Conservation (phyloP, 1,140 invertebrate species). For the Drosophila bocqueti region DNA sequence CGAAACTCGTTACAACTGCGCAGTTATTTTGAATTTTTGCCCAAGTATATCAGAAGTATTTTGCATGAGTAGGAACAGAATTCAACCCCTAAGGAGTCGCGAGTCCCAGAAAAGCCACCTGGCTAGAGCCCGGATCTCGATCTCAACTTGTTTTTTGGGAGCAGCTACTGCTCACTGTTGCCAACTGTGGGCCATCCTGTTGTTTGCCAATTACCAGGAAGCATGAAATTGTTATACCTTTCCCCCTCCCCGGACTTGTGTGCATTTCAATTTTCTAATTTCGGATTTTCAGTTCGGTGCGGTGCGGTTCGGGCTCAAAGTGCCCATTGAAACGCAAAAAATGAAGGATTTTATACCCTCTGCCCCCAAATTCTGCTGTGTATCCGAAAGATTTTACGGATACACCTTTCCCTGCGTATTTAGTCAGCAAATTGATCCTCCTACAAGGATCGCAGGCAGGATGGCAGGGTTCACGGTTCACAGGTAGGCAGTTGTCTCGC, state of each 20-base stretch:
- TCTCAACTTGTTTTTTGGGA: conserved; percentile 59
- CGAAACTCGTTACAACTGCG: conserved; percentile 66
- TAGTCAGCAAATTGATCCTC: conserved; percentile 82
- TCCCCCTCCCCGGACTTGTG: neutral
- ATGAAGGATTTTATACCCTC: conserved; percentile 70
- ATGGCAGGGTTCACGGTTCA: conserved; percentile 21
- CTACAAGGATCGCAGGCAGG: conserved; percentile 50
- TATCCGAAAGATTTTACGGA: conserved; percentile 75
- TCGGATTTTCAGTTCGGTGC: conserved; percentile 51
- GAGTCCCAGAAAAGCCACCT: conserved; percentile 47
- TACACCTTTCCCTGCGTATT: conserved; percentile 79
- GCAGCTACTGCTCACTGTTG: conserved; percentile 46
- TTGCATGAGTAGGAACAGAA: conserved; percentile 17
- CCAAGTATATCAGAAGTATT: conserved; percentile 7
- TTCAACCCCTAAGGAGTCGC: conserved; percentile 50
- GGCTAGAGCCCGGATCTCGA: conserved; percentile 22
- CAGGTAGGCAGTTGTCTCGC: conserved; percentile 67
- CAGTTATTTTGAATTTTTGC: conserved; percentile 42
- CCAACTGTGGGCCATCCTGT: conserved; percentile 38
- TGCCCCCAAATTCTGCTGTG: conserved; percentile 8
- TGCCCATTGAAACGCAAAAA: conserved; percentile 79
- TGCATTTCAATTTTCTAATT: conserved; percentile 75
- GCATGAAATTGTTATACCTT: conserved; percentile 71
- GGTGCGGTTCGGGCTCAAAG: conserved; percentile 66
- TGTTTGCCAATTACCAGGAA: conserved; percentile 78